Evolutionary conservation across 37 sponge, comb jelly and placozoan genomes (phyloP), one percentile per base, ranked within the genome.

Genomic region (Cladorhizidae sp.): DNA sequence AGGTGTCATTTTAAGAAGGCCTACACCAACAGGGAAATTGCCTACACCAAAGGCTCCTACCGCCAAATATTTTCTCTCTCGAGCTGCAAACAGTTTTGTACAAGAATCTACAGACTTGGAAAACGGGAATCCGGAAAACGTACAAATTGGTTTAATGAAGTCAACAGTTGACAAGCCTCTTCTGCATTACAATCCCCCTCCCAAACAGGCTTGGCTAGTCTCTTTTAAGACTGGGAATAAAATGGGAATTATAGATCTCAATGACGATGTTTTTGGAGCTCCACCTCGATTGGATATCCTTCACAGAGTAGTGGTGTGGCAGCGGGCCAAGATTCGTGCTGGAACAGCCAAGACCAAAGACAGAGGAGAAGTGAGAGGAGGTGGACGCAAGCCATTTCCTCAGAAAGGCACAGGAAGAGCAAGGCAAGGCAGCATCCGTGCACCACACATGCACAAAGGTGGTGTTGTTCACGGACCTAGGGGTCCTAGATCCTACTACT

Each of bases 381-480:
- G 97, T 20, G 97, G 97, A 1, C 73, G 87, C 11, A 97, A 97
- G 58, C 97, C 95, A 41, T 75, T 89, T 80, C 76, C 41, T 21
- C 97, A 97, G 76, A 97, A 97, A 73, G 95, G 95, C 5, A 33
- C 72, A 18, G 97, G 97, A 31, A 38, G 73, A 55, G 95, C 97
- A 0, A 61, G 97, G 75, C 95, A 94, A 26, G 97, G 97, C 3
- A 91, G 95, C 64, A 85, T 82, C 20, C 83, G 97, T 37, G 89
- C 97, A 5, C 97, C 97, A 1, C 89, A 88, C 50, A 88, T 78
- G 59, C 54, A 64, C 22, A 87, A 87, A 0, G 97, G 97, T 1
- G 97, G 97, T 14, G 87, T 83, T 40, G 95, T 91, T 36, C 97
- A 97, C 61, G 97, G 95, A 0, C 95, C 97, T 17, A 78, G 86